These are phyloP conservation scores for Episyrphus balteatus DNA, from an alignment of 1,140 invertebrate species.

Conservation along the genomic window DNA sequence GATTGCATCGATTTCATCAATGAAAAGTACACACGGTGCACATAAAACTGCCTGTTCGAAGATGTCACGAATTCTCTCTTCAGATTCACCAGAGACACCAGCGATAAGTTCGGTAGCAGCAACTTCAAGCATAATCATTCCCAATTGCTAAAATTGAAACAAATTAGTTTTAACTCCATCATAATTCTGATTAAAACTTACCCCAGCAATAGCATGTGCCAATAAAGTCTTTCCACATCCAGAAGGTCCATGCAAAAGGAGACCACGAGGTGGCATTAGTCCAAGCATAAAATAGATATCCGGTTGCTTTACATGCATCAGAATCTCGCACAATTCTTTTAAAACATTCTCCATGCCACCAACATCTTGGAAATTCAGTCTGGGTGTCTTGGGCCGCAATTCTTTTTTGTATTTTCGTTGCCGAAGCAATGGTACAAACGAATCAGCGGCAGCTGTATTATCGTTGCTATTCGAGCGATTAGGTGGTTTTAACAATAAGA, in stretches of 20 bases:
- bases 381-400: conserved; percentile 25
- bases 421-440: conserved; percentile 4
- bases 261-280: conserved; percentile 68
- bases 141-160: conserved; percentile 42
- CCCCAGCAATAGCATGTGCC: conserved; percentile 85
- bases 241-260: conserved; percentile 82
- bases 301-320: conserved; percentile 71
- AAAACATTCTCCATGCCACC: conserved; percentile 60
- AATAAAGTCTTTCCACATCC: conserved; percentile 89
- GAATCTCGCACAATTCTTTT: conserved; percentile 63
- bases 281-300: conserved; percentile 68
- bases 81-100: conserved; percentile 93
- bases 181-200: conserved; percentile 38
- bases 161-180: neutral
- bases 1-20: conserved; percentile 90
- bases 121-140: conserved; percentile 71
- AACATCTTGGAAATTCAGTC: conserved; percentile 58
- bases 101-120: conserved; percentile 84
- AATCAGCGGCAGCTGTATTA: neutral
- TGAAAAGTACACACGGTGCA: conserved; percentile 80
- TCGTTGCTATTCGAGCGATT: neutral
- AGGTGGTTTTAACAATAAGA: no score
- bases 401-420: conserved; percentile 31
- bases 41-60: conserved; percentile 69
- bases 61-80: conserved; percentile 80